Conservation (phyloP, 1,140 invertebrate genomes). For the Bradysia coprophila region DNA sequence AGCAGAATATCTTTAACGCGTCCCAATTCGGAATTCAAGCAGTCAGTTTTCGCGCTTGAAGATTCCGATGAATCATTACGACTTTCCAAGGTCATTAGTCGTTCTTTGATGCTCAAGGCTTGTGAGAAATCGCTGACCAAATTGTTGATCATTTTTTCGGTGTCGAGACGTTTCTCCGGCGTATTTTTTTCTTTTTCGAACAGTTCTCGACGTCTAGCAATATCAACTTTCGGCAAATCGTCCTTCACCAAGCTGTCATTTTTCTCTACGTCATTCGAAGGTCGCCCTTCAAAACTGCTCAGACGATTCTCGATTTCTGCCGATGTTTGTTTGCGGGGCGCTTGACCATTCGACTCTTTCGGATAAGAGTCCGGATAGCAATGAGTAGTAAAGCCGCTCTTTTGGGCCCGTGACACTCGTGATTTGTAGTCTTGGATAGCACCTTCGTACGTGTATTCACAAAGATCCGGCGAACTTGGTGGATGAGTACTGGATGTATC, state of each 20-base stretch:
- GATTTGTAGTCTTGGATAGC: conserved; percentile 69
- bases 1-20: conserved; percentile 40
- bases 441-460: conserved; percentile 69
- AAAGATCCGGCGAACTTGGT: conserved; percentile 20
- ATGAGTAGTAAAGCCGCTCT: conserved; percentile 8
- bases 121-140: conserved; percentile 37
- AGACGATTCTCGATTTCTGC: conserved; percentile 21
- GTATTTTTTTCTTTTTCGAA: conserved; percentile 41
- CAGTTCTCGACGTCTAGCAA: conserved; percentile 60
- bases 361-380: conserved; percentile 16
- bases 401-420: conserved; percentile 35
- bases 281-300: conserved; percentile 18
- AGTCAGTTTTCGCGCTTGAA: conserved; percentile 10
- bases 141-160: conserved; percentile 18
- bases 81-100: conserved; percentile 38
- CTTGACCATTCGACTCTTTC: conserved; percentile 5
- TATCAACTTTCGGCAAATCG: conserved; percentile 55
- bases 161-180: conserved; percentile 10
- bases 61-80: conserved; percentile 5
- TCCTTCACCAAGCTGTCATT: conserved; percentile 24
- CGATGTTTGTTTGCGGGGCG: conserved; percentile 4
- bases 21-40: conserved; percentile 37
- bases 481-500: conserved; percentile 19
- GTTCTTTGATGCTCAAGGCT: conserved; percentile 48
- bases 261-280: conserved; percentile 22